Evolutionary conservation across 1,140 invertebrate genomes (phyloP), one percentile per base, ranked within the genome.

Genomic region (Oscheius sp.): DNA sequence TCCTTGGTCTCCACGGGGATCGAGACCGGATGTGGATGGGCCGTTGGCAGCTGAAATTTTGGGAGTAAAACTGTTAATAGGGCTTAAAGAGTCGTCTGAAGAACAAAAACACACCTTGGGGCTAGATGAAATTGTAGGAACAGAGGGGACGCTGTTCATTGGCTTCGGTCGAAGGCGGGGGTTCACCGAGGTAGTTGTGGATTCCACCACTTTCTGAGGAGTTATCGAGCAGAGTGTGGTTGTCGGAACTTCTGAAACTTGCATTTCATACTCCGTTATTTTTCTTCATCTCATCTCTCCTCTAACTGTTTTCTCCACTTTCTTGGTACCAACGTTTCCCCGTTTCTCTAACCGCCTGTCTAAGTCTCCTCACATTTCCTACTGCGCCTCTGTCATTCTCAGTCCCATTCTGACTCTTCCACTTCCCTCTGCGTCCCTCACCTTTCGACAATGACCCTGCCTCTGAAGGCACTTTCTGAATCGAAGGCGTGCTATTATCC

Each of bases 151-250:
- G 46, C 42, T 79, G 15, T 66, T 62, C 7, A 49, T 46, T n/a
- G 81, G 71, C 65, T 83, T 83, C 15, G 81, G 81, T 38, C 81
- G 71, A 28, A 83, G 77, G 18, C 81, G 80, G 13, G 81, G 81
- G 73, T 84, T 84, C 10, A 83, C 82, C 10, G 82, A 83, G 2
- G 81, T 83, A 28, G 83, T 82, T 2, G 34, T 68, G 10, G 76
- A 62, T 67, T 61, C 52, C 15, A 74, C 7, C 32, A 3, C 18
- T 26, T 35, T 68, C 18, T n/a, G 29, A n/a, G 58, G 66, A 31
- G 20, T 36, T 26, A 36, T 64, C 4, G 15, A 64, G 32, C 26
- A 52, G 23, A 23, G 31, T 1, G 35, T 28, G 52, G 45, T 29
- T 81, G 28, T n/a, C 32, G 55, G n/a, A 76, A 49, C 29, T 62